phyloP scores from a whole-genome alignment of 2,888 invertebrate species.

The Hyles lineata region DNA sequence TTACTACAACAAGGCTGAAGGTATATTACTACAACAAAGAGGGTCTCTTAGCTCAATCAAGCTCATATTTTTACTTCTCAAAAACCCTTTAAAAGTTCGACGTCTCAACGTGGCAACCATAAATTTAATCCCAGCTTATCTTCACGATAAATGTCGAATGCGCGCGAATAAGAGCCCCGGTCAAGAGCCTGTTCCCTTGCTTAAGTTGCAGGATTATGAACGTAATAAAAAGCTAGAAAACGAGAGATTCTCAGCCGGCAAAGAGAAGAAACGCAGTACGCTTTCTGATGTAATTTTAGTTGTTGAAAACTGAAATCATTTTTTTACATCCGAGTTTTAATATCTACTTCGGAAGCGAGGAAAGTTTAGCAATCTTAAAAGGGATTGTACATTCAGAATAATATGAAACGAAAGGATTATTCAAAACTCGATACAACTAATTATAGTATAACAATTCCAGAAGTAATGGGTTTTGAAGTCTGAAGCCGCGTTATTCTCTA shows the following conservation, averaged over 20 bases:
- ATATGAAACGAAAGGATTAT: background rate
- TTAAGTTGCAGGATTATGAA: constrained; percentile 52
- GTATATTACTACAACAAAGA: too few species aligned
- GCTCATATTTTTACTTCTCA: background rate
- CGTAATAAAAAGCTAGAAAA: constrained; percentile 51
- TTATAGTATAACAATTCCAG: background rate
- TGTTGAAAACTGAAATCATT: constrained; percentile 19
- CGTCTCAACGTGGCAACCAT: constrained; percentile 1
- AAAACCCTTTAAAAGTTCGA: background rate
- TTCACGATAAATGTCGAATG: constrained; percentile 10
- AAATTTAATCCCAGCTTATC: constrained; percentile 4
- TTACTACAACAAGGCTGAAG: background rate
- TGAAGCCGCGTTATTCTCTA: background rate
- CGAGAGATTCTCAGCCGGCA: constrained; percentile 32
- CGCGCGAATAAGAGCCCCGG: constrained; percentile 14
- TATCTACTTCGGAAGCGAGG: constrained; percentile 14
- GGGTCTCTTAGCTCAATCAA: background rate
- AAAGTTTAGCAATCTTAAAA: constrained; percentile 1
- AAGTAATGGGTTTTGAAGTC: background rate
- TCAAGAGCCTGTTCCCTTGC: constrained; percentile 36
- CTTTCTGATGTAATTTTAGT: constrained; percentile 26
- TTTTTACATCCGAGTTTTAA: constrained; percentile 15
- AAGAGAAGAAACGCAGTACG: constrained; percentile 16
- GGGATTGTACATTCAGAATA: constrained; percentile 3
- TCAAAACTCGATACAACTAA: background rate